phyloP scores from a whole-genome alignment of 2,888 invertebrate genomes.

The Trachelus stipa region DNA sequence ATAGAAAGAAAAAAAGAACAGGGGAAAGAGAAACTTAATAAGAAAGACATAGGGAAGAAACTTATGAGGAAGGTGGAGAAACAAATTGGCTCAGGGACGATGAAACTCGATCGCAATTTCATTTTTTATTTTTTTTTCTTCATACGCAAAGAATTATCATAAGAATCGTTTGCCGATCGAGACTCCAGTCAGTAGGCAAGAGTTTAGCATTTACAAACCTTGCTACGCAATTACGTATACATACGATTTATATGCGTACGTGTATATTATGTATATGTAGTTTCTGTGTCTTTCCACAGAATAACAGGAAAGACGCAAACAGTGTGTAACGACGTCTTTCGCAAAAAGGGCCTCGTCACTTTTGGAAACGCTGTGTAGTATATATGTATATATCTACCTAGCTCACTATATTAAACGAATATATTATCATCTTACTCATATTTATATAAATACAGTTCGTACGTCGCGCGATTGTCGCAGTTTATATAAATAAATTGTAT shows the following conservation, averaged over 20 bases:
- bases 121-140: neutral
- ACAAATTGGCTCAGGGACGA: neutral
- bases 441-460: conserved; percentile 36
- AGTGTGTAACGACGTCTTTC: neutral
- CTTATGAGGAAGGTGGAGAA: neutral
- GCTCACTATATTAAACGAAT: conserved; percentile 26
- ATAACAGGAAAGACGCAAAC: neutral
- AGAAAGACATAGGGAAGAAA: conserved; percentile 5
- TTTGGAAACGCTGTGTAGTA: neutral
- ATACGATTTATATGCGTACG: neutral
- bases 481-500: neutral
- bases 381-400: neutral
- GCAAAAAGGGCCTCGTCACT: neutral
- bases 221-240: conserved; percentile 38
- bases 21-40: conserved; percentile 9
- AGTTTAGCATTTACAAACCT: conserved; percentile 47
- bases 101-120: neutral
- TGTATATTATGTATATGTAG: neutral
- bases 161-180: neutral
- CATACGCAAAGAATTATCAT: neutral
- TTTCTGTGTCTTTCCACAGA: neutral
- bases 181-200: conserved; percentile 34
- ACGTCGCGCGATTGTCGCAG: neutral
- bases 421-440: conserved; percentile 48
- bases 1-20: conserved; percentile 29